Evolutionary conservation across 1,140 invertebrate genomes (phyloP).

Genomic region (Lordiphosa stackelbergi): DNA sequence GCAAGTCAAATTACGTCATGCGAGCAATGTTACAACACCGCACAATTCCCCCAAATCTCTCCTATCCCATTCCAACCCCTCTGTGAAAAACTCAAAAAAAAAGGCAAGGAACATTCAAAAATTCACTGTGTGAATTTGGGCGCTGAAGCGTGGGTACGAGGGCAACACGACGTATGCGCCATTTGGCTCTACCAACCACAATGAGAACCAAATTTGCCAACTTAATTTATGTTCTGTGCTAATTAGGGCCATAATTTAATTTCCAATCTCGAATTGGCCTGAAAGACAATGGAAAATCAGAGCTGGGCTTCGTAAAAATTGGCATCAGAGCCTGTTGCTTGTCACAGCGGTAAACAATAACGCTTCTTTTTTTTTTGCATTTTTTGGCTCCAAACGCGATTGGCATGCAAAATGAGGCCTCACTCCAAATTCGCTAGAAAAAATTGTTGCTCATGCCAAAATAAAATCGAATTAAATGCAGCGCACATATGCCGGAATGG

Average conservation of each 20-base stretch:
- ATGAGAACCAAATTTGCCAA: conserved; percentile 65
- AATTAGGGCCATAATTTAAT: conserved; percentile 72
- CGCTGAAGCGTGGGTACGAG: conserved; percentile 36
- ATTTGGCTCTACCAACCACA: conserved; percentile 51
- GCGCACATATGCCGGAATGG: conserved; percentile 24
- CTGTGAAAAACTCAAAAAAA: conserved; percentile 3
- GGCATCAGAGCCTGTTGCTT: conserved; percentile 6
- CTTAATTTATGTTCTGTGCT: conserved; percentile 63
- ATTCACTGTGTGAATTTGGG: conserved; percentile 61
- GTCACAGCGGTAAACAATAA: conserved; percentile 21
- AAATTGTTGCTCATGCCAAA: conserved; percentile 23
- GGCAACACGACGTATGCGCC: conserved; percentile 12
- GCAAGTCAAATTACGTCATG: conserved; percentile 64
- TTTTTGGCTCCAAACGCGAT: conserved; percentile 14
- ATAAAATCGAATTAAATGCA: conserved; percentile 58
- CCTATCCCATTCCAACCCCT: background rate
- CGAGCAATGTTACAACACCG: conserved; percentile 18
- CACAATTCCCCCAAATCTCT: background rate
- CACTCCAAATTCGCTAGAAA: conserved; percentile 8
- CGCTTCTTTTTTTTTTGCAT: background rate
- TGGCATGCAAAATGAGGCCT: conserved; percentile 40
- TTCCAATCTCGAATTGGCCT: conserved; percentile 53
- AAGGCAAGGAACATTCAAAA: background rate
- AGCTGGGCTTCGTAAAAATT: background rate
- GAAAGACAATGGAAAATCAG: background rate